These are phyloP conservation scores for Pentamera pediparva DNA, from an alignment of 53 echinoderm and acorn worm species.

Conservation along the genomic window DNA sequence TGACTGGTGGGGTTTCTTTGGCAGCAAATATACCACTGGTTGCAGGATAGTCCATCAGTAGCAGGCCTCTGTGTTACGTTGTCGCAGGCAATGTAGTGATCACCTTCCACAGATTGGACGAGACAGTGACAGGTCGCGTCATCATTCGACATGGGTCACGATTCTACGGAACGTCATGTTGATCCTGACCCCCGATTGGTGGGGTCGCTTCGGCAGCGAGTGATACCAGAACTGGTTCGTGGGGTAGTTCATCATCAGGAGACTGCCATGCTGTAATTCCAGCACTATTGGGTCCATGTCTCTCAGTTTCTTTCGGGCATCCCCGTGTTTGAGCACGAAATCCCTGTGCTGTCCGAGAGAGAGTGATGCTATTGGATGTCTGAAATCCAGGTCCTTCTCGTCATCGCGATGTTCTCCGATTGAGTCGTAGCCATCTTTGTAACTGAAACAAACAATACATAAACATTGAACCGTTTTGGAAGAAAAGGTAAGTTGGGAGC, in stretches of 20 bases:
- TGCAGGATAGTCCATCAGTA: slow-evolving; percentile 91
- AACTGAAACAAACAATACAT: slow-evolving; percentile 36
- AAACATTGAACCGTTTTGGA: neutral
- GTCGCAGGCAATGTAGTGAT: too few relatives aligned
- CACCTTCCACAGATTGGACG: too few relatives aligned
- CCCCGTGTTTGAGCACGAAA: slow-evolving; percentile 73
- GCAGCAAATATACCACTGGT: slow-evolving; percentile 89
- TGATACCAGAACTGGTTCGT: slow-evolving; percentile 92
- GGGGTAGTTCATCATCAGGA: slow-evolving; percentile 90
- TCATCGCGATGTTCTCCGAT: slow-evolving; percentile 96
- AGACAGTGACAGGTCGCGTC: too few relatives aligned
- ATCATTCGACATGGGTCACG: neutral
- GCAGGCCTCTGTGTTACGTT: slow-evolving; percentile 71
- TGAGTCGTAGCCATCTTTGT: slow-evolving; percentile 77
- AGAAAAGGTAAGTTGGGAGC: neutral
- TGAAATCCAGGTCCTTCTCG: slow-evolving; percentile 71
- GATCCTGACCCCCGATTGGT: slow-evolving; percentile 32
- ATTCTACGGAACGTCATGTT: slow-evolving; percentile 89
- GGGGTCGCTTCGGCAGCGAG: slow-evolving; percentile 62
- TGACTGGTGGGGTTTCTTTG: slow-evolving; percentile 44
- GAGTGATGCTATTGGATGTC: slow-evolving; percentile 76
- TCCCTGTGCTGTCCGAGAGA: slow-evolving; percentile 75
- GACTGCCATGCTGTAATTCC: slow-evolving; percentile 70
- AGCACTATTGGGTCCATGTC: slow-evolving; percentile 62
- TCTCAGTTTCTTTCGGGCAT: slow-evolving; percentile 46